These are phyloP conservation scores for Callocephalon fimbriatum DNA, from an alignment of 2,113 vertebrate species.

Conservation along the genomic window DNA sequence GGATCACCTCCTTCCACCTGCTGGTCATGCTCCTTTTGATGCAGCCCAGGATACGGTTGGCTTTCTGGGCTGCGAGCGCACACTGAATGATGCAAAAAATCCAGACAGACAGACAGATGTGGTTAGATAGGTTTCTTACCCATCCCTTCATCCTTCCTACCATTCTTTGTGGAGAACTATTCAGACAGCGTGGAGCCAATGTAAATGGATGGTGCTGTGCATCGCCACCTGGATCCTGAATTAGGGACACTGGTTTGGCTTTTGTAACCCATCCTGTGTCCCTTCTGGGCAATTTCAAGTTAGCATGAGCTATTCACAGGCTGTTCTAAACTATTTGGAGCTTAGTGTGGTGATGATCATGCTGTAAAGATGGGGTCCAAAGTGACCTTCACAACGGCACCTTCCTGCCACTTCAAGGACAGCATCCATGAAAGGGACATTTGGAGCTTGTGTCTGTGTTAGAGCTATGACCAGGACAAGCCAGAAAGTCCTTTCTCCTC, in stretches of 20 bases:
- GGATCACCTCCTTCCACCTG: background rate
- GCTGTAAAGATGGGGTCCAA: background rate
- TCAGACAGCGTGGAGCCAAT: background rate
- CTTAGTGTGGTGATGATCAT: background rate
- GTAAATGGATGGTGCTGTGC: background rate
- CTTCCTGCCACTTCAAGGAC: background rate
- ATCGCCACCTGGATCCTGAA: background rate
- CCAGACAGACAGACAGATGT: background rate
- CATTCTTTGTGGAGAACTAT: background rate
- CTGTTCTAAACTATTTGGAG: background rate
- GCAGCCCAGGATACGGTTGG: background rate
- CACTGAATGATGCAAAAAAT: background rate
- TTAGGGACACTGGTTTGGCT: background rate
- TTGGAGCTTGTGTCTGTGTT: background rate
- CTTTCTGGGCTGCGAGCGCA: accelerated
- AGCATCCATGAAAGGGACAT: background rate
- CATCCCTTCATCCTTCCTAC: background rate
- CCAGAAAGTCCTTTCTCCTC: background rate
- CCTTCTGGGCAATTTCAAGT: background rate
- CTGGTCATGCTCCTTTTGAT: background rate
- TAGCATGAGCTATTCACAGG: background rate
- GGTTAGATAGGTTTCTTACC: background rate
- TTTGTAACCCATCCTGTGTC: background rate
- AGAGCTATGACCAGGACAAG: background rate
- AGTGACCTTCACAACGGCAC: background rate